Evolutionary conservation across 2,113 vertebrate species (phyloP).

Genomic region (Tamias sibiricus): DNA sequence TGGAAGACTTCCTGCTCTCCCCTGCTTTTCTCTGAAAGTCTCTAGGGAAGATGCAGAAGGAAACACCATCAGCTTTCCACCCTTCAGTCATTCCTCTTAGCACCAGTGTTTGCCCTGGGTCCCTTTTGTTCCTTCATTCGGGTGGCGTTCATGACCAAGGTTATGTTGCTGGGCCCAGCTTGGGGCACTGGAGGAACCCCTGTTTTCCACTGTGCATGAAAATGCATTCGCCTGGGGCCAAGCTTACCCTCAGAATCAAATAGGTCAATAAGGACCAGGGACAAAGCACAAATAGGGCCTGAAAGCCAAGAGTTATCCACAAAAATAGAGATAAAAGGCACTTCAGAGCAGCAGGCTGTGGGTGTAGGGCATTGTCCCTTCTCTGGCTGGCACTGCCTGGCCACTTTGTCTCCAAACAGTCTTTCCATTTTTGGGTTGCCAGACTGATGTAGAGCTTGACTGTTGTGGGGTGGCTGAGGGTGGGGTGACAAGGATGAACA

Average conservation of each 20-base stretch:
- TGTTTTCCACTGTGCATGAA: background rate
- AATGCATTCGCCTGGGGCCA: background rate
- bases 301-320: constrained; percentile 24
- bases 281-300: constrained; percentile 58
- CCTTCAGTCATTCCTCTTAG: fast-evolving
- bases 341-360: background rate
- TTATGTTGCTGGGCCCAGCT: background rate
- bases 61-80: background rate
- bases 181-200: background rate
- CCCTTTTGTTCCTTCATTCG: background rate
- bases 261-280: background rate
- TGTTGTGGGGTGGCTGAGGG: background rate
- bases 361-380: background rate
- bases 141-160: background rate
- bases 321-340: background rate
- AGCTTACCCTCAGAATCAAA: constrained; percentile 13
- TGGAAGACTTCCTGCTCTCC: background rate
- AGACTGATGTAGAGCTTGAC: background rate
- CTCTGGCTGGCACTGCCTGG: constrained; percentile 9
- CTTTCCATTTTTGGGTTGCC: background rate
- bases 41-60: background rate
- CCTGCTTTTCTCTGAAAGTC: background rate
- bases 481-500: background rate
- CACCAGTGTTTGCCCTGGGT: background rate
- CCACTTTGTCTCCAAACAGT: constrained; percentile 35